Conservation (phyloP, 2,888 invertebrate species). For the Tupiocoris notatus region DNA sequence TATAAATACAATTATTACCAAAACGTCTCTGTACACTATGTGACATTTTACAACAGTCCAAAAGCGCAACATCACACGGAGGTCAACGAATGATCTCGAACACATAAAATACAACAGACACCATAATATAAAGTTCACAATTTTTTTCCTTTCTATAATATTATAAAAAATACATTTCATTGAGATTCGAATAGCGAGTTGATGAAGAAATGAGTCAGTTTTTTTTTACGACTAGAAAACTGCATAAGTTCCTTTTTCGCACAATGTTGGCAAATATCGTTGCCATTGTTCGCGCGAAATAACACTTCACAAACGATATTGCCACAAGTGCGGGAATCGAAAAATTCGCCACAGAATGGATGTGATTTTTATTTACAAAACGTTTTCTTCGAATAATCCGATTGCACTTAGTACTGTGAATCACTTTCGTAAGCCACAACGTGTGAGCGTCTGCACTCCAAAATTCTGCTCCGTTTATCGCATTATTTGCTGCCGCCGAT, state of each 20-base stretch:
- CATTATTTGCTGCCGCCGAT: background rate
- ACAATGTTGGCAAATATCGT: background rate
- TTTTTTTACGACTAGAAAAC: background rate
- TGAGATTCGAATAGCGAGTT: background rate
- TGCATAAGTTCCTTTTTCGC: background rate
- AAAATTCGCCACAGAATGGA: no score
- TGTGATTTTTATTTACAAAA: background rate
- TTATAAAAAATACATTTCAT: slow-evolving; percentile 30
- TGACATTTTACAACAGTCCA: background rate
- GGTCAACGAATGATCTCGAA: slow-evolving; percentile 6
- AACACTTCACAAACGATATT: background rate
- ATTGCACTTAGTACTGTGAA: background rate
- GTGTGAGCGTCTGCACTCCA: slow-evolving; percentile 19
- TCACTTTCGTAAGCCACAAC: slow-evolving; percentile 7
- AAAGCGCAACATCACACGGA: slow-evolving; percentile 15
- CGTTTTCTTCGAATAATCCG: background rate
- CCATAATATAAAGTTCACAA: slow-evolving; percentile 8
- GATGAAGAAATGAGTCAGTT: background rate
- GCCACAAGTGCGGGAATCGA: no score
- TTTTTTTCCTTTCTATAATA: background rate
- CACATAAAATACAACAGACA: slow-evolving; percentile 5
- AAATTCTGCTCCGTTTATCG: background rate
- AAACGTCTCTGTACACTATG: slow-evolving; percentile 13
- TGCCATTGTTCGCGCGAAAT: background rate
- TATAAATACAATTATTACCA: no score